A percentile compares a stretch with the other conserved stretches of the same genome.
Conservation (phyloP, 1,140 invertebrate genomes). For the Aphidius gifuensis region DNA sequence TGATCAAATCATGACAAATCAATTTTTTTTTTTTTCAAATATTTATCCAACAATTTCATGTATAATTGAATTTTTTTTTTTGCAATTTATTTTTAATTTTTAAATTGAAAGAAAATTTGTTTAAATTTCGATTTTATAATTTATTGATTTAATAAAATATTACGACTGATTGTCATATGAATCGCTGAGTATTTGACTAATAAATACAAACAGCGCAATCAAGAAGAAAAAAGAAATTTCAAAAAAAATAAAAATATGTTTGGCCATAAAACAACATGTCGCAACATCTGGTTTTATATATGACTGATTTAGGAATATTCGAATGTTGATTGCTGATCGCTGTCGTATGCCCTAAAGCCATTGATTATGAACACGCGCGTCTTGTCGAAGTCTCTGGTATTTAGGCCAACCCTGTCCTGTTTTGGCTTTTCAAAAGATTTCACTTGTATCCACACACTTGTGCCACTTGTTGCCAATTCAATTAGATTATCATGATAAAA, state of each 20-base stretch:
- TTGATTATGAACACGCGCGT: conserved; percentile 6
- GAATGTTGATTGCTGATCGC: conserved; percentile 11
- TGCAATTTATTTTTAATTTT: too few relatives aligned
- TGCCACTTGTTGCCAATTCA: too few relatives aligned
- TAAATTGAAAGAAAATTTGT: too few relatives aligned
- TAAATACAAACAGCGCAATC: too few relatives aligned
- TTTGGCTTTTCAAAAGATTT: conserved; percentile 1
- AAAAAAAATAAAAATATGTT: background rate
- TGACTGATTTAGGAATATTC: conserved; percentile 7
- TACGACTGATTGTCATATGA: too few relatives aligned
- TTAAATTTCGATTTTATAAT: too few relatives aligned
- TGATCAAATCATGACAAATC: too few relatives aligned
- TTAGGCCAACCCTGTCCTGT: conserved; percentile 17
- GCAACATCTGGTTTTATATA: conserved; percentile 13
- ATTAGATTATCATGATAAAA: too few relatives aligned
- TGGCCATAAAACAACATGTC: conserved; percentile 11
- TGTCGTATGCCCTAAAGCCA: background rate
- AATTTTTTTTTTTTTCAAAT: conserved; percentile 1
- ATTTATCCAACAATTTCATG: background rate
- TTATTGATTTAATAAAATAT: too few relatives aligned
- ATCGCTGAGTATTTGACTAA: too few relatives aligned
- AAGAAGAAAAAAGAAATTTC: too few relatives aligned
- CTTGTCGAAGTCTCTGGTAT: conserved; percentile 4
- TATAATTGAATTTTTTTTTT: too few relatives aligned
- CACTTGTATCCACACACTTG: background rate